A percentile compares a stretch with the other conserved stretches of the same genome.
These are phyloP conservation scores for Nezara viridula DNA, from an alignment of 2,888 invertebrate species.

Conservation along the genomic window DNA sequence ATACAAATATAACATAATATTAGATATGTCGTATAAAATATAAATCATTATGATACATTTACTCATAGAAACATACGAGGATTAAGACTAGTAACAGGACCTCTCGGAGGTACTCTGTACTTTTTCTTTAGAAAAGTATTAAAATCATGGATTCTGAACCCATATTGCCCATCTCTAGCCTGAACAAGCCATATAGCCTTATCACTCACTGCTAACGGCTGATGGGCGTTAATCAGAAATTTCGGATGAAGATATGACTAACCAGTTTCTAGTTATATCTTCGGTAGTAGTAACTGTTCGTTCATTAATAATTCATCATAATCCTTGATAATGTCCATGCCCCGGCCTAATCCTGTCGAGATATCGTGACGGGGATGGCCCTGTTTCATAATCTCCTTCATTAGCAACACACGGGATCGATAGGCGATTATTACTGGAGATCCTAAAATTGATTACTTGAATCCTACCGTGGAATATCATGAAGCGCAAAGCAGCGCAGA, in stretches of 20 bases:
- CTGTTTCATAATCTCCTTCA: constrained; percentile 36
- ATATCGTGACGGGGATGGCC: constrained; percentile 24
- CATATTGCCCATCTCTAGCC: too few relatives aligned
- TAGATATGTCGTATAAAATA: too few relatives aligned
- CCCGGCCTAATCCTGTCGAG: neutral
- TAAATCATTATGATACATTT: too few relatives aligned
- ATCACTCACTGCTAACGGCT: too few relatives aligned
- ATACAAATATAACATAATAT: too few relatives aligned
- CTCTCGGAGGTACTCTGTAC: too few relatives aligned
- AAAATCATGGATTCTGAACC: too few relatives aligned
- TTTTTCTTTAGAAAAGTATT: too few relatives aligned
- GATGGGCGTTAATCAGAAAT: neutral
- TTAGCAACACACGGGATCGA: neutral
- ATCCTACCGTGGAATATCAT: neutral
- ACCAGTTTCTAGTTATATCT: neutral
- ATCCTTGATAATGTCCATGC: constrained; percentile 9
- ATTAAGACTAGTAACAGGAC: too few relatives aligned
- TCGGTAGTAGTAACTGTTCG: neutral
- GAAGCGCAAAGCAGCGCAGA: neutral
- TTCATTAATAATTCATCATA: constrained; percentile 20
- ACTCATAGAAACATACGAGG: too few relatives aligned
- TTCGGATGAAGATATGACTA: neutral
- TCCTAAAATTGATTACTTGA: neutral
- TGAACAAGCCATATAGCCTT: too few relatives aligned
- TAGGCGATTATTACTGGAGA: neutral